Conservation (phyloP, 2,797 vertebrate genomes). For the Trachurus trachurus region DNA sequence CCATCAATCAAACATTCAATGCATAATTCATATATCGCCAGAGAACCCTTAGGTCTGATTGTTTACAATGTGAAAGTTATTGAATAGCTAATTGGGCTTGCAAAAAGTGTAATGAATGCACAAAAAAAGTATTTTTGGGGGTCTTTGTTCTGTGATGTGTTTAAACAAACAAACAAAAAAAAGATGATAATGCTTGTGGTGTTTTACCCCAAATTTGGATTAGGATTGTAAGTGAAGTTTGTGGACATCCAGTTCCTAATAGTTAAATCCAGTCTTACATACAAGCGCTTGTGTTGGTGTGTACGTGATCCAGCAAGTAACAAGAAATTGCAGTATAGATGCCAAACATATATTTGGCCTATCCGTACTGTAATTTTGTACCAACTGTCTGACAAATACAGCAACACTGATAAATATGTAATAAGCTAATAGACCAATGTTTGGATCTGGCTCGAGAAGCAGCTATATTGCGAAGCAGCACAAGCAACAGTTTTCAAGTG, state of each 20-base stretch:
- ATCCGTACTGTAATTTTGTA: neutral
- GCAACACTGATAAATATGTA: neutral
- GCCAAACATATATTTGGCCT: no score
- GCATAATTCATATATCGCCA: slow-evolving; percentile 42
- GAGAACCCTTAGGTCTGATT: slow-evolving; percentile 14
- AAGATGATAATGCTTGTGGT: no score
- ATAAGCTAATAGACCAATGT: neutral
- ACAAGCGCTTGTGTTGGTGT: no score
- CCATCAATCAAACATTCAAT: slow-evolving; percentile 55
- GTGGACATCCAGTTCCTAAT: neutral
- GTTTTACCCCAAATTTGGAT: neutral
- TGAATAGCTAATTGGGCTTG: neutral
- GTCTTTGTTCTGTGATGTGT: neutral
- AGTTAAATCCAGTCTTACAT: no score
- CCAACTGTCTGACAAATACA: neutral
- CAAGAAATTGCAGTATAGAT: no score
- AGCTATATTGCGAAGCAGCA: neutral
- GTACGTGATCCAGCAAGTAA: neutral
- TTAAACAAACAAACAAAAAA: neutral
- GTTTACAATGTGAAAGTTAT: slow-evolving; percentile 17
- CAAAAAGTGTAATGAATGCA: neutral
- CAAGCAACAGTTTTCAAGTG: neutral
- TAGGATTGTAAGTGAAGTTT: no score
- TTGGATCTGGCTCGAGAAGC: neutral
- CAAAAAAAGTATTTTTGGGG: neutral